Percentiles rank a stretch among this genome's conserved stretches.
These are phyloP conservation scores for Sylvia atricapilla DNA, from an alignment of 2,113 vertebrate species.

Conservation along the genomic window DNA sequence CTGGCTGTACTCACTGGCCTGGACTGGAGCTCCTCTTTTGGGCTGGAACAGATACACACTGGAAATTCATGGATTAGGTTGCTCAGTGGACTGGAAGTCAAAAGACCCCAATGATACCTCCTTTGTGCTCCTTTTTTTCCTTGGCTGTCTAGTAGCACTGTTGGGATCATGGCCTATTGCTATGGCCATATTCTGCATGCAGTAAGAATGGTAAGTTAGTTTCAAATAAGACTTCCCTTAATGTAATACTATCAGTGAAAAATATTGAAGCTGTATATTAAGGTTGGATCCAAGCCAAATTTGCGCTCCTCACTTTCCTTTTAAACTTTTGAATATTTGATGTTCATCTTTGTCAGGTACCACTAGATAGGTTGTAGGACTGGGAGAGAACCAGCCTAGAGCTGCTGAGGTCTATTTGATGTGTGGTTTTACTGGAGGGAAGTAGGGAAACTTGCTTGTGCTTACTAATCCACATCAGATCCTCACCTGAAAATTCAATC, in stretches of 20 bases:
- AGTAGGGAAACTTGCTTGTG: neutral
- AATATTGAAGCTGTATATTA: neutral
- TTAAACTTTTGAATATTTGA: neutral
- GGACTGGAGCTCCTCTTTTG: constrained; percentile 89
- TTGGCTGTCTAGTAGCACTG: constrained; percentile 85
- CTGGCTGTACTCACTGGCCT: constrained; percentile 92
- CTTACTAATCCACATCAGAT: neutral
- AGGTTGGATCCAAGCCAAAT: neutral
- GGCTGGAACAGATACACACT: constrained; percentile 92
- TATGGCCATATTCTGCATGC: constrained; percentile 91
- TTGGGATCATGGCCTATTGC: constrained; percentile 89
- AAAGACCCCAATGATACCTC: constrained; percentile 86
- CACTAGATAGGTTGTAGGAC: neutral
- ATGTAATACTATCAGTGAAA: neutral
- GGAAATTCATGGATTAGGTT: constrained; percentile 86
- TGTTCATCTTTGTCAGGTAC: neutral
- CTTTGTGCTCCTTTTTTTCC: constrained; percentile 89
- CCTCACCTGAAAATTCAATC: neutral
- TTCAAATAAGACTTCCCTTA: neutral
- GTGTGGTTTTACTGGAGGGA: neutral
- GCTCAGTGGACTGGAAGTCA: constrained; percentile 88
- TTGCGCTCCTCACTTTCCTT: neutral
- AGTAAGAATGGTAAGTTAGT: constrained; percentile 84
- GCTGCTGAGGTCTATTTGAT: neutral
- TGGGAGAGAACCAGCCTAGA: neutral